Evolutionary conservation across 1,140 invertebrate species (phyloP).

Genomic region (Steinernema khuongi): DNA sequence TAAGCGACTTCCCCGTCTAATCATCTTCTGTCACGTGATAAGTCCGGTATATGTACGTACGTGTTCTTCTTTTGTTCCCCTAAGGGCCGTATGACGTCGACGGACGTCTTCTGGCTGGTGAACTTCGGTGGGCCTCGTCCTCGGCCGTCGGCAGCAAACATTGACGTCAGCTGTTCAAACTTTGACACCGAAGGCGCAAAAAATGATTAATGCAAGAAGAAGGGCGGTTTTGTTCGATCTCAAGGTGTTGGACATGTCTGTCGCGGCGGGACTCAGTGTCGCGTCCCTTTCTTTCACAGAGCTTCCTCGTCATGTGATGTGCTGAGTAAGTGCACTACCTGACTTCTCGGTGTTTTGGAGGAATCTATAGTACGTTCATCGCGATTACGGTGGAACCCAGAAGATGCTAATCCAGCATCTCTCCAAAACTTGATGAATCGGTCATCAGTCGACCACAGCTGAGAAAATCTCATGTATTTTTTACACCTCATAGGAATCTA

Average conservation of each 20-base stretch:
- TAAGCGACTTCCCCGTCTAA: background rate
- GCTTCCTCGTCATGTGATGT: too few relatives aligned
- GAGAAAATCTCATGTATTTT: too few relatives aligned
- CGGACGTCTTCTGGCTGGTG: background rate
- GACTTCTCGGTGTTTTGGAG: too few relatives aligned
- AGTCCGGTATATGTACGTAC: background rate
- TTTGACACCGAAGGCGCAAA: background rate
- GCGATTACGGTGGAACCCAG: too few relatives aligned
- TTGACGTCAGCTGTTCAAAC: background rate
- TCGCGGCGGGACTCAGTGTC: background rate
- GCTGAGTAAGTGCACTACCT: too few relatives aligned
- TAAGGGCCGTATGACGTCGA: background rate
- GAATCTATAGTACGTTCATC: too few relatives aligned
- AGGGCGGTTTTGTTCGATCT: background rate
- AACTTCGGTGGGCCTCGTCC: background rate
- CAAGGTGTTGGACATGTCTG: background rate
- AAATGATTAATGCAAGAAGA: background rate
- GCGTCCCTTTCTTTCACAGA: too few relatives aligned
- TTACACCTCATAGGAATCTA: too few relatives aligned
- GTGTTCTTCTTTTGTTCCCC: background rate
- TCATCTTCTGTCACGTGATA: too few relatives aligned
- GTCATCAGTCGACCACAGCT: too few relatives aligned
- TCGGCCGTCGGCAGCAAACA: background rate
- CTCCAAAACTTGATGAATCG: too few relatives aligned
- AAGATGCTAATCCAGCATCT: too few relatives aligned